Base-by-base conservation (phyloP, 2,113 vertebrate species). In the Nesogale talazaci region DNA sequence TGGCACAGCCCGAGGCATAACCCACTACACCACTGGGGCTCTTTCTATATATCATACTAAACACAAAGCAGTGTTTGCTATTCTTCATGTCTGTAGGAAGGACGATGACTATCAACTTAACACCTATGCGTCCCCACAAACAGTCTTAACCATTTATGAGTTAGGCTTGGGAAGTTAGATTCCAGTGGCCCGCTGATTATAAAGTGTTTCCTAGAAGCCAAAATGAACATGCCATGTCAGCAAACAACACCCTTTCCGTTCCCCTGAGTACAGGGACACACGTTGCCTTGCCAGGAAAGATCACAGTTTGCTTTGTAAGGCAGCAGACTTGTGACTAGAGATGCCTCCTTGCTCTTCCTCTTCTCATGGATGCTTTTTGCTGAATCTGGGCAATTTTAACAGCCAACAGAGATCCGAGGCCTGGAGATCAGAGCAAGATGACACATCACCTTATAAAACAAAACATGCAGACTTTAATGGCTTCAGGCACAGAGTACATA, bases 11-110 rank as follows among this genome's bases (percentile, higher is more conserved):
- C 57, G 16, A 59, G 15, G 14, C 57, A 7, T 59, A 59, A 20
- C 56, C 56, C n/a, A 57, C 56, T 22, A 4, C 61, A 23, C 22
- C 6, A 63, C 7, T 20, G 2, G 61, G 22, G 61, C 19, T 23
- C 20, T 7, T 22, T 20, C 57, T 31, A 29, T 36, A 36, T 20
- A 11, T 38, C 57, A 36, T 42, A 63, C 65, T 84, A 63, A 87
- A 57, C n/a, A 31, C 25, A 70, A 52, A 61, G 27, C 8, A 36
- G 4, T 20, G 31, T 4, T 36, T 79, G 25, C 5, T 69, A 36
- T 23, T 6, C 57, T 15, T 69, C 7, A 0, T 1, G 15, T 76
- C 65, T 6, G 2, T 1, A 5, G 3, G 52, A 46, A 27, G 19
- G 12, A 25, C 40, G 61, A 17, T 29, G 27, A 57, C 4, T 46